Evolutionary conservation across 2,888 invertebrate species (phyloP).

Genomic region (Napeogenes sylphis): DNA sequence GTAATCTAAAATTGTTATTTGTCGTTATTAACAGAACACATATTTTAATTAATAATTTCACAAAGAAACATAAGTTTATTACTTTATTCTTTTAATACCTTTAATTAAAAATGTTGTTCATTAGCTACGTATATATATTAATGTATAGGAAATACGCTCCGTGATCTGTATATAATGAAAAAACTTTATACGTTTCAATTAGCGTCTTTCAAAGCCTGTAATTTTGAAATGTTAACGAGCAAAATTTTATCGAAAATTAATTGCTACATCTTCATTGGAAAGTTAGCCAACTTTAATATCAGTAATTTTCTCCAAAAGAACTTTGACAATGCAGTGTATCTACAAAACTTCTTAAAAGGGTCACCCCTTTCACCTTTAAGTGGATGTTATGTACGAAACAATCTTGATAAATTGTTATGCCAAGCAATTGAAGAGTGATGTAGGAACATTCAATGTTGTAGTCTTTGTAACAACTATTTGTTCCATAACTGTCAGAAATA

Average conservation of each 20-base stretch:
- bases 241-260: conserved; percentile 77
- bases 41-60: conserved; percentile 1
- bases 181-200: conserved; percentile 72
- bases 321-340: conserved; percentile 61
- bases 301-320: conserved; percentile 57
- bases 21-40: background rate
- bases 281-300: conserved; percentile 68
- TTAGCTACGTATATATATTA: background rate
- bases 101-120: conserved; percentile 2
- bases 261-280: conserved; percentile 75
- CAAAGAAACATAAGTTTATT: conserved; percentile 1
- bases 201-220: conserved; percentile 64
- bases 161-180: conserved; percentile 56
- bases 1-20: background rate
- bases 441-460: background rate
- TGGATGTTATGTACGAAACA: conserved; percentile 45
- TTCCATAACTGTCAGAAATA: too few relatives aligned
- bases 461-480: background rate
- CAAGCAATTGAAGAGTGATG: conserved; percentile 16
- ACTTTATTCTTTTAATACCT: background rate
- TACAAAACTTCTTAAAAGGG: conserved; percentile 42
- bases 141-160: conserved; percentile 21
- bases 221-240: conserved; percentile 74
- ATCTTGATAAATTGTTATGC: conserved; percentile 35
- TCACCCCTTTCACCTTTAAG: conserved; percentile 37